These are phyloP conservation scores for Clarias gariepinus DNA, from an alignment of 2,113 vertebrate species.

Conservation along the genomic window DNA sequence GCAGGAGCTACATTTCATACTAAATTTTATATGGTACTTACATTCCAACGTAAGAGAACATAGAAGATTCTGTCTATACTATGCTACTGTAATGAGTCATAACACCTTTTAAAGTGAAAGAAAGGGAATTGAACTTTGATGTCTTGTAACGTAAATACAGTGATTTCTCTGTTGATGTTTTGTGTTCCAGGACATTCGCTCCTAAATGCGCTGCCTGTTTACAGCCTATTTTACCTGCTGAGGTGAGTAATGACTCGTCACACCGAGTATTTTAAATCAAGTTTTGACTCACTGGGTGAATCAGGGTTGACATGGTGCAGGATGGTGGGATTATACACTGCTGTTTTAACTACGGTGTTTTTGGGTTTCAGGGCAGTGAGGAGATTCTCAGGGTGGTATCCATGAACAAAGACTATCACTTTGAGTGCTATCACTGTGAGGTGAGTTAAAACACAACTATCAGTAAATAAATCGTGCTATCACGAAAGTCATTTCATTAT, in stretches of 20 bases:
- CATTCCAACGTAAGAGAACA: neutral
- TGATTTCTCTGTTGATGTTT: constrained; percentile 9
- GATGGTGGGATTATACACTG: neutral
- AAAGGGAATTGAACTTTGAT: neutral
- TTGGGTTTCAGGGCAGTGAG: constrained; percentile 79
- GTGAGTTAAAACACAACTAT: constrained; percentile 63
- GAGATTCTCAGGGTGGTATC: constrained; percentile 89
- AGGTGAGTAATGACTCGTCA: constrained; percentile 67
- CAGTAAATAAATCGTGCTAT: neutral
- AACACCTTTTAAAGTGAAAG: neutral
- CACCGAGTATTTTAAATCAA: neutral
- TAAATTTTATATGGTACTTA: neutral
- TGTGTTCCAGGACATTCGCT: constrained; percentile 77
- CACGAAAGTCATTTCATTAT: too few relatives aligned
- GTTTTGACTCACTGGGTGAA: too few relatives aligned
- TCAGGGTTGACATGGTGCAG: neutral
- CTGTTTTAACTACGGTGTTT: neutral
- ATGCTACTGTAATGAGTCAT: neutral
- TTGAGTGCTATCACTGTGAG: constrained; percentile 91
- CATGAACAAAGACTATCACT: constrained; percentile 90
- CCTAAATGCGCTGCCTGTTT: constrained; percentile 86
- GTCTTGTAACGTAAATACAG: neutral
- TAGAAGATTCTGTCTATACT: neutral
- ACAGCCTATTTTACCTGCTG: constrained; percentile 84
- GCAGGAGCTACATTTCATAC: neutral